Base-by-base conservation (phyloP, 1,140 invertebrate genomes). In the Oedothorax gibbosus region DNA sequence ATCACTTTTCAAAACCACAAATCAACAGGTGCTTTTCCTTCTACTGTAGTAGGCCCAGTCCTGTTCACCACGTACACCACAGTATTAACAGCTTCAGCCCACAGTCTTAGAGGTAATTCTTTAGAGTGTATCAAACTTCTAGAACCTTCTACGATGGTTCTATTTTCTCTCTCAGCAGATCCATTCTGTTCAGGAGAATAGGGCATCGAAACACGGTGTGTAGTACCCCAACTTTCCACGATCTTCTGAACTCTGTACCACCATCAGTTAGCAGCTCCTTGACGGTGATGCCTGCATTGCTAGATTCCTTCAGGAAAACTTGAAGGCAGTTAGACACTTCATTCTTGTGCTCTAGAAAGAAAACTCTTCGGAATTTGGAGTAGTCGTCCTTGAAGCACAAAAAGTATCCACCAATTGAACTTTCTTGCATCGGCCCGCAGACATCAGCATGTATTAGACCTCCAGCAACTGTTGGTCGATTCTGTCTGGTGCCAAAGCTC, bases 141-240 rank as follows among this genome's bases (percentile, higher is more conserved):
- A 50, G 89, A 88, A 79, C 86, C 89, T 88, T 92, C 91, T 86
- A 90, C 89, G 6, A 90, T 49, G 11, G 88, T 89, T 65, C 89
- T 49, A 78, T 90, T 90, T 88, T 91, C 90, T 56, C 91, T 87
- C 85, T 92, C 91, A 20, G 91, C 87, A 4, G 91, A 89, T 86
- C 91, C 90, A 90, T 92, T 92, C 87, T 89, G 87, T 85, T 92
- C 89, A 76, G 91, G 91, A 7, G 90, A 91, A 77, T 90, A 88
- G 62, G 90, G 88, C 56, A 90, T 88, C 9, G 18, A 65, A 65
- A 65, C 21, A 20, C 15, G 12, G 11, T n/a, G 49, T 21, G n/a
- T 11, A 12, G 20, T 35, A 21, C 9, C 64, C 49, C 20, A 66
- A 12, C 20, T 66, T 66, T 66, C 5, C 20, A 66, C 5, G 49